Percentiles rank a stretch among this genome's conserved stretches.
Evolutionary conservation across 2,113 vertebrate genomes (phyloP).

Genomic region (Melozone crissalis): DNA sequence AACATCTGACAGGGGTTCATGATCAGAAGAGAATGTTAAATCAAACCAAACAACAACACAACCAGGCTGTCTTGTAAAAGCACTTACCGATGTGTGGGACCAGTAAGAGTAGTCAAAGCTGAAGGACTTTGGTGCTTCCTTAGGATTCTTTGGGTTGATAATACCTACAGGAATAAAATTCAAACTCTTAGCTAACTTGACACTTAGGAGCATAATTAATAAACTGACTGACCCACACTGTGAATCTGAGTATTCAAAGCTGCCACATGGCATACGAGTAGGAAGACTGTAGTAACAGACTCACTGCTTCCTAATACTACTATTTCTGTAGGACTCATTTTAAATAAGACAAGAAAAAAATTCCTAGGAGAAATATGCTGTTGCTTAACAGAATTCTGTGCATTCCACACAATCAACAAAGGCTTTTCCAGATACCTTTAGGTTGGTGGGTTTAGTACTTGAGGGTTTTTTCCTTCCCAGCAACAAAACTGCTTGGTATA

Average conservation of each 20-base stretch:
- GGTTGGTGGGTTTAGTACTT: not conserved
- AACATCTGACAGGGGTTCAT: not conserved
- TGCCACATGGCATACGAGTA: not conserved
- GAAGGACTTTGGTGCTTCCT: slow-evolving; percentile 97
- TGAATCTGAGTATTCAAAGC: not conserved
- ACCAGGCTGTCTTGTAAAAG: not conserved
- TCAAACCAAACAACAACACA: not conserved
- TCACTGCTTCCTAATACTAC: not conserved
- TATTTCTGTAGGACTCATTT: not conserved
- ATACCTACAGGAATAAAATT: slow-evolving; percentile 82
- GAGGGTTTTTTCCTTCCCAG: not conserved
- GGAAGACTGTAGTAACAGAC: not conserved
- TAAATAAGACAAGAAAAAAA: not conserved
- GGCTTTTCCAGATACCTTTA: not conserved
- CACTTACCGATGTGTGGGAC: slow-evolving; percentile 95
- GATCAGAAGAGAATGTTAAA: not conserved
- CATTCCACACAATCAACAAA: not conserved
- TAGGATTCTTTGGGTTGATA: slow-evolving; percentile 96
- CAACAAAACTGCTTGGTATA: not conserved
- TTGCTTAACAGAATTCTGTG: not conserved
- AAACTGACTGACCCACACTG: not conserved
- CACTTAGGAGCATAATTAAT: not conserved
- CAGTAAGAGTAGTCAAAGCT: slow-evolving; percentile 99
- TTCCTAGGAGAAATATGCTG: not conserved
- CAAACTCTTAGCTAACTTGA: not conserved